A percentile compares a stretch with the other conserved stretches of the same genome.
Conservation (phyloP, 1,140 invertebrate species). For the Gryllus bimaculatus region DNA sequence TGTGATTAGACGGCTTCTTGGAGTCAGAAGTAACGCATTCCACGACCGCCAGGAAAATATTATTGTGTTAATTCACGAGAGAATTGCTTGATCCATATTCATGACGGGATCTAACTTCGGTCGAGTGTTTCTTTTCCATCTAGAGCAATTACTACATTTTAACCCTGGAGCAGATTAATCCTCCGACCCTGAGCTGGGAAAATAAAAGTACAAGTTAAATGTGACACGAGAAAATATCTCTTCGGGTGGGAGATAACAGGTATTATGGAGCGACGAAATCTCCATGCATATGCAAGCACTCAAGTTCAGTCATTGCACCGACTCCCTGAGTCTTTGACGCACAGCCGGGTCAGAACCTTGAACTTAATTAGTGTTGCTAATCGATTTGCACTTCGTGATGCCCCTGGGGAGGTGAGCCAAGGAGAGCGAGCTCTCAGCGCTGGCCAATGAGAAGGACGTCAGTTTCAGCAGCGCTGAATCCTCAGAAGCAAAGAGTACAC, state of each 20-base stretch:
- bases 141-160: background rate
- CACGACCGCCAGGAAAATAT: background rate
- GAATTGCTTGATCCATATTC: background rate
- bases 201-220: background rate
- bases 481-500: too few species aligned
- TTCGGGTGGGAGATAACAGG: background rate
- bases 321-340: too few species aligned
- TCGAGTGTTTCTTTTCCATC: background rate
- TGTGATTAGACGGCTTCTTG: constrained; percentile 1
- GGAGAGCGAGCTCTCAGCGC: too few species aligned
- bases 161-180: background rate
- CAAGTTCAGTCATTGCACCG: too few species aligned
- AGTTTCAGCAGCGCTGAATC: too few species aligned
- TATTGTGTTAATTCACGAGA: background rate
- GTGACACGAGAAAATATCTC: background rate
- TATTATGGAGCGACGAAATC: background rate
- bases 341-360: too few species aligned
- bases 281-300: background rate
- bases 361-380: too few species aligned
- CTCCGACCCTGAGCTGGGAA: background rate
- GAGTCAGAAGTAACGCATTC: background rate
- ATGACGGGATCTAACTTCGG: background rate
- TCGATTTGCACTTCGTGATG: too few species aligned
- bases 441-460: too few species aligned
- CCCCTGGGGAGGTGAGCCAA: too few species aligned